Evolutionary conservation across 1,140 invertebrate genomes (phyloP), one percentile per base, ranked within the genome.

Genomic region (Sarcophaga bullata): DNA sequence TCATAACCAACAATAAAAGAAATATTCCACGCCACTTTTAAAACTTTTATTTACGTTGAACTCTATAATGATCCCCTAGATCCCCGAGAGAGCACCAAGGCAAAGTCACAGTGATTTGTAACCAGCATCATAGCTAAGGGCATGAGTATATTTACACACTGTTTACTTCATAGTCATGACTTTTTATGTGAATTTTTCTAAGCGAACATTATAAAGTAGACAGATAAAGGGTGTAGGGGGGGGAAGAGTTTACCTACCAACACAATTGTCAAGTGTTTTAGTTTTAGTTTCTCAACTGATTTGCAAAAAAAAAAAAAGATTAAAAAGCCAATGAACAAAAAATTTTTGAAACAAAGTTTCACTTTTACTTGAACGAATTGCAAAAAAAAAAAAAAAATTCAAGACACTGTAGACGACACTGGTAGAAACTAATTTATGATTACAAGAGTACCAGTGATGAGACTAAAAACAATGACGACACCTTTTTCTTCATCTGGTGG

Each of bases 381-480:
- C n/a, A n/a, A 58, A 15, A 68, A 68, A 68, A n/a, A n/a, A n/a
- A n/a, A 68, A 19, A 19, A 68, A 68, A 68, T 19, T 25, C 25
- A 37, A 37, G 25, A 37, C 25, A 37, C 25, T 37, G 25, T 37
- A 37, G 25, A 37, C 25, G 25, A 58, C n/a, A 58, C 54, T 58
- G 15, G 54, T 9, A 68, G 62, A 68, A 68, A 68, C 19, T 68
- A 68, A 68, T 68, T 68, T 68, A 68, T 8, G 62, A 68, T 68
- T 68, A 68, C 62, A 25, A 52, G 13, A n/a, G 25, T 37, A 2
- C 4, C 25, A 37, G 25, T 37, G 25, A 37, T 37, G 25, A 37
- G 1, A 37, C 1, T 37, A 15, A 15, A 7, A n/a, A 58, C 54
- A 58, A 58, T 58, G 54, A 58, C 54, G 62, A 68, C 17, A n/a